Percentiles rank a stretch among this genome's conserved stretches.
These are phyloP conservation scores for Petroica traversi DNA, from an alignment of 2,113 vertebrate genomes.

Conservation along the genomic window DNA sequence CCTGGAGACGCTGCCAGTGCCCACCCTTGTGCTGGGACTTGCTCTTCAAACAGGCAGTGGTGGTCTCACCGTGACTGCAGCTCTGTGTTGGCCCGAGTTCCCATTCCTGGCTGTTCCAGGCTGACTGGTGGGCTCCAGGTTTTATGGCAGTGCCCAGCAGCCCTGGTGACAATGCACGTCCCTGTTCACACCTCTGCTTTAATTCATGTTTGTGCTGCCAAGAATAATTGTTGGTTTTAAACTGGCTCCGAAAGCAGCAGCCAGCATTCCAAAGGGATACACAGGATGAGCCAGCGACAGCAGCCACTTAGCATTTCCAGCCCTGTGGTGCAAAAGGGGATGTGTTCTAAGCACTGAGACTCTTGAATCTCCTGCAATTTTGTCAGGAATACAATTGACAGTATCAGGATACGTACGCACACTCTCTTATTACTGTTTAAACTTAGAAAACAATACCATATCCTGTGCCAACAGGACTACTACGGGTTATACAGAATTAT, in stretches of 20 bases:
- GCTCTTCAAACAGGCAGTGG: background rate
- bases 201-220: fast-evolving
- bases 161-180: background rate
- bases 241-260: background rate
- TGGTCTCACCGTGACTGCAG: background rate
- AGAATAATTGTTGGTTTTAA: background rate
- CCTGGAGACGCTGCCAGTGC: background rate
- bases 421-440: background rate
- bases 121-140: background rate
- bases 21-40: background rate
- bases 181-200: background rate
- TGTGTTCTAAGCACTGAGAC: background rate
- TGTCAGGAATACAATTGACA: background rate
- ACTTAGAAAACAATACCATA: background rate
- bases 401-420: background rate
- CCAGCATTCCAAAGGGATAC: background rate
- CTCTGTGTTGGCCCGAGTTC: background rate
- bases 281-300: background rate
- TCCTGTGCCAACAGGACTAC: background rate
- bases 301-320: background rate
- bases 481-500: background rate
- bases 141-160: background rate
- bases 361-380: background rate
- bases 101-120: background rate
- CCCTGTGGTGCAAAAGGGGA: background rate